Evolutionary conservation across 2,113 vertebrate species (phyloP), one percentile per base, ranked within the genome.

Genomic region (Phodopus roborovskii): DNA sequence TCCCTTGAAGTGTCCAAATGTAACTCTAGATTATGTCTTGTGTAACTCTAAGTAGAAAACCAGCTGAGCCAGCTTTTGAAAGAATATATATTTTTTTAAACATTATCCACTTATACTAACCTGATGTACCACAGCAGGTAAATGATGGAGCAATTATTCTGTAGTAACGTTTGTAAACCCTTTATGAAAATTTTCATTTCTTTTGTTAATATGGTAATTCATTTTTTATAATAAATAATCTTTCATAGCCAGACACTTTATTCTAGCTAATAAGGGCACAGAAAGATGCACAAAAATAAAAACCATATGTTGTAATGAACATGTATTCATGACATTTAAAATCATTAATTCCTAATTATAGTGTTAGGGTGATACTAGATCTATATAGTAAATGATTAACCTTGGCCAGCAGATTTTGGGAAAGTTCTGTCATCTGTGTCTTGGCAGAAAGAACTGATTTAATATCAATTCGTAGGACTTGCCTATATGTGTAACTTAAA

Each of bases 21-120:
- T 68, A 79, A 88, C 3, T 90, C 17, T 45, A 83, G 42, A 36
- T 13, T 45, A 1, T 6, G 12, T 26, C n/a, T 42, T 81, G 26
- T 77, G 50, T 39, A 71, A 62, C 77, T 42, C 24, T 50, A 53
- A 71, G 50, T 33, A 50, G 50, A 86, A 28, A 33, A 74, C 9
- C 36, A 74, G 5, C 2, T 15, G 73, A 68, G 2, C 62, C 79
- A 9, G 4, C n/a, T 33, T 33, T 48, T 86, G 56, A 91, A 20
- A 71, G 93, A 86, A 77, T 71, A 81, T 60, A 42, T 64, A 7
- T 70, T 10, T 13, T 71, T 64, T 92, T 92, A 88, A 92, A 95
- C 56, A 16, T 60, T 16, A 11, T 91, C 56, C 91, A 48, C 74
- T 11, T 92, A 74, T 77, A 74, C 39, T 39, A 16, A 88, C n/a